A percentile compares a stretch with the other conserved stretches of the same genome.
phyloP scores from a whole-genome alignment of 2,797 vertebrate genomes.

The Poeciliopsis turneri region DNA sequence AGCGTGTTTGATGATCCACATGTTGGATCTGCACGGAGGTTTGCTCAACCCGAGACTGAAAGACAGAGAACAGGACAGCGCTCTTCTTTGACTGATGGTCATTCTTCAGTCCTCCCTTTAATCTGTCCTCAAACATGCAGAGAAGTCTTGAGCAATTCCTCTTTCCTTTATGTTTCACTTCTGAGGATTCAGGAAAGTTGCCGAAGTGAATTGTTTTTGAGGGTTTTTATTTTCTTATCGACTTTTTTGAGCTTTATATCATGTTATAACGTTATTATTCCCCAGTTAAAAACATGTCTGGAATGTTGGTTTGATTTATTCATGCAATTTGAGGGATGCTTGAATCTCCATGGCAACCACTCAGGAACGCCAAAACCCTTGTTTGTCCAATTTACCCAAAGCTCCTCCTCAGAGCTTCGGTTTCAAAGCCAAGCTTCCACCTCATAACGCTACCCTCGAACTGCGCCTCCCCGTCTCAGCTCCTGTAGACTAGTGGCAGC shows the following conservation, averaged over 20 bases:
- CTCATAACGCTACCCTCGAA: too few species aligned
- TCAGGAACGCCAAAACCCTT: background rate
- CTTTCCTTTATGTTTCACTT: background rate
- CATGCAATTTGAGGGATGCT: background rate
- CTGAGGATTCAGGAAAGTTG: background rate
- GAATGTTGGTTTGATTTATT: background rate
- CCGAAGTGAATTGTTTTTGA: background rate
- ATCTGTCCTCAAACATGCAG: constrained; percentile 68
- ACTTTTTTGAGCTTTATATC: background rate
- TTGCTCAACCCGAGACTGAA: constrained; percentile 46
- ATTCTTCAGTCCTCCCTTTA: constrained; percentile 69
- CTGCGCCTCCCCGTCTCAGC: background rate
- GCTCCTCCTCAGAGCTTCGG: too few species aligned
- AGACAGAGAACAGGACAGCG: constrained; percentile 41
- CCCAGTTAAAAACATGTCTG: background rate
- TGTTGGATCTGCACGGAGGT: constrained; percentile 41
- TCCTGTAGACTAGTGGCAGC: background rate
- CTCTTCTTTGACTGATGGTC: constrained; percentile 71
- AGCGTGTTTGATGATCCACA: constrained; percentile 69
- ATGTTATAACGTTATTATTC: background rate
- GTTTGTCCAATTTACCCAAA: too few species aligned
- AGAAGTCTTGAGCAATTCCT: background rate
- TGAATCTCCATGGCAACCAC: background rate
- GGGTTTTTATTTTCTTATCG: too few species aligned
- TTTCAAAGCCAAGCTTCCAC: too few species aligned